Base-by-base conservation (phyloP, 2,797 vertebrate species). In the Cuniculus paca region DNA sequence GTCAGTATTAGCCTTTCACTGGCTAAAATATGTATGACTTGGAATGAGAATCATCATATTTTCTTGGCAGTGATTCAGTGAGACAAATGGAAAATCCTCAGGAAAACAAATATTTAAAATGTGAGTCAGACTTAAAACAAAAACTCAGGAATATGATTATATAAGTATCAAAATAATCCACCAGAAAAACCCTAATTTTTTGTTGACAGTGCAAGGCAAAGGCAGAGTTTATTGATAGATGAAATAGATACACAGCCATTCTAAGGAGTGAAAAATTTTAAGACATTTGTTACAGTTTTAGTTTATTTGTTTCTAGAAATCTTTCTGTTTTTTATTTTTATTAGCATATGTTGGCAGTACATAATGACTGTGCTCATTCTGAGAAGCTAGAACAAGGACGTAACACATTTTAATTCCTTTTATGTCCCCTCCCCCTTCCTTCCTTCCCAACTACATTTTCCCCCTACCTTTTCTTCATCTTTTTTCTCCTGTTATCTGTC, bases 61-160 rank as follows among this genome's bases (percentile, higher is more conserved):
- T 92, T 87, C 70, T 50, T 52, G 56, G 22, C 70, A 56, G 68
- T 94, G 42, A 89, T 42, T 85, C 31, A 56, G 34, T 20, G 20
- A 95, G 22, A 94, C 26, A 72, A 78, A 91, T 63, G 77, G 63
- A 80, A 95, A 96, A 63, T 42, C 54, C n/a, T 89, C 61, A 70
- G 31, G 31, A 74, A 79, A 61, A 68, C 6, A 84, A 52, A 92
- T 26, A 88, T n/a, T 63, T 31, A 26, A 90, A 52, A 45, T 3
- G 45, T 81, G 26, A 92, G 54, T 89, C 39, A 86, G 4, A 89
- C 16, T 39, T 81, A 81, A 93, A 88, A 78, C 14, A 56, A 93
- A 91, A 31, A 17, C 65, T 58, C 82, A 83, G 52, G 20, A 65
- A 78, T 42, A 48, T 56, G 34, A 84, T 60, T 95, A 72, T 16